A percentile compares a stretch with the other conserved stretches of the same genome.
Evolutionary conservation across 2,113 vertebrate species (phyloP).

Genomic region (Acanthisitta chloris): DNA sequence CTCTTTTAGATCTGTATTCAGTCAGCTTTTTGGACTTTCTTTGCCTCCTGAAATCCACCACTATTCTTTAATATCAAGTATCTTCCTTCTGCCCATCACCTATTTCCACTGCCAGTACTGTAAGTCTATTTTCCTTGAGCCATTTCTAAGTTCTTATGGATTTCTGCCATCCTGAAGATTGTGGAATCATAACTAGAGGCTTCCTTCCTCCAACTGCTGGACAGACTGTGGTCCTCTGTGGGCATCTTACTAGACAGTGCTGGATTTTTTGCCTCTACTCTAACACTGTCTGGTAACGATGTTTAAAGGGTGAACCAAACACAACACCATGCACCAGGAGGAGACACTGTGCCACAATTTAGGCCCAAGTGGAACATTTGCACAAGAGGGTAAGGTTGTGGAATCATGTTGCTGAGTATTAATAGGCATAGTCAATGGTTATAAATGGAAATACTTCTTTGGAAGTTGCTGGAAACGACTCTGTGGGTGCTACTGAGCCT

Average conservation of each 20-base stretch:
- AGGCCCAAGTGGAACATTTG: neutral
- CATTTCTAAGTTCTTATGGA: neutral
- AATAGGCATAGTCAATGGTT: neutral
- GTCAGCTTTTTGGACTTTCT: neutral
- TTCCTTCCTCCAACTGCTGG: neutral
- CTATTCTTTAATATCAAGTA: neutral
- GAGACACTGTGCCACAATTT: neutral
- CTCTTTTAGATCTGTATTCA: neutral
- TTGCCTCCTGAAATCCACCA: neutral
- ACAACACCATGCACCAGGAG: neutral
- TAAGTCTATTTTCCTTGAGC: neutral
- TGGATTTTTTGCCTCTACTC: slow-evolving; percentile 91
- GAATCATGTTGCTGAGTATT: neutral
- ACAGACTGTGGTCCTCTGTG: slow-evolving; percentile 81
- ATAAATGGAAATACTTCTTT: neutral
- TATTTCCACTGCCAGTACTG: neutral
- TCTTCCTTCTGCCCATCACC: neutral
- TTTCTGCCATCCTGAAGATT: neutral
- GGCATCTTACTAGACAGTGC: slow-evolving; percentile 99
- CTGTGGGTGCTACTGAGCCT: accelerated
- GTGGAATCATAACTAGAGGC: neutral
- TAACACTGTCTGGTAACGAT: slow-evolving; percentile 99
- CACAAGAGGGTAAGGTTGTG: neutral
- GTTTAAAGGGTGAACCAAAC: slow-evolving; percentile 88
- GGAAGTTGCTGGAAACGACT: neutral